These are phyloP conservation scores for Sinotaia quadrata DNA, from an alignment of 2,888 invertebrate species.

Conservation along the genomic window DNA sequence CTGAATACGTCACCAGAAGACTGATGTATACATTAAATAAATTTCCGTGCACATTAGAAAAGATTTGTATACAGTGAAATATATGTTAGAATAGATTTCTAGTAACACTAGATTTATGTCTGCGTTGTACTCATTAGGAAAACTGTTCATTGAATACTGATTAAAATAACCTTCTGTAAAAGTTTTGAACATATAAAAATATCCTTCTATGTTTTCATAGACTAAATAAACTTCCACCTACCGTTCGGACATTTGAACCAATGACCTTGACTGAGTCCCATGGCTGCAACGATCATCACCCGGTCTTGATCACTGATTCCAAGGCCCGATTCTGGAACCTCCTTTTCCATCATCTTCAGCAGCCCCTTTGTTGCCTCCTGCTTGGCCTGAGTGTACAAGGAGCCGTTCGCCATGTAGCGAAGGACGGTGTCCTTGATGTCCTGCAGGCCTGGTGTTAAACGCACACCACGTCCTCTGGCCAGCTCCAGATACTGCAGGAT, in stretches of 20 bases:
- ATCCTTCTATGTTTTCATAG: too few species aligned
- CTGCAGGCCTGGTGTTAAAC: slow-evolving; percentile 12
- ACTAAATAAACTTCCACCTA: slow-evolving; percentile 42
- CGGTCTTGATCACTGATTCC: slow-evolving; percentile 74
- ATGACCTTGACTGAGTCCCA: slow-evolving; percentile 77
- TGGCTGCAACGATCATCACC: slow-evolving; percentile 76
- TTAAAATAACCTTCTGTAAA: too few species aligned
- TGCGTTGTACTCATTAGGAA: too few species aligned
- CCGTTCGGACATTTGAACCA: slow-evolving; percentile 83
- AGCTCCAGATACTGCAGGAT: slow-evolving; percentile 30
- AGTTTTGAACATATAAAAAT: too few species aligned
- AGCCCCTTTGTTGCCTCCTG: slow-evolving; percentile 23
- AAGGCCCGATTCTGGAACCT: slow-evolving; percentile 41
- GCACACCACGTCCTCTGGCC: neutral
- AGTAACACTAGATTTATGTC: too few species aligned
- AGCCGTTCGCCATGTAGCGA: slow-evolving; percentile 26
- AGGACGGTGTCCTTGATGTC: neutral
- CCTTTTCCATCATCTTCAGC: slow-evolving; percentile 36
- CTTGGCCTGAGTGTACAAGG: slow-evolving; percentile 24
- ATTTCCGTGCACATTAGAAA: too few species aligned
- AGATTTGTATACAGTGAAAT: too few species aligned
- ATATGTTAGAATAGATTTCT: too few species aligned
- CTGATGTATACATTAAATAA: too few species aligned
- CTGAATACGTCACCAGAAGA: too few species aligned
- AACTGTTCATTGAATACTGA: too few species aligned